These are phyloP conservation scores for Oxycera nigricornis DNA, from an alignment of 2,888 invertebrate genomes.

Conservation along the genomic window DNA sequence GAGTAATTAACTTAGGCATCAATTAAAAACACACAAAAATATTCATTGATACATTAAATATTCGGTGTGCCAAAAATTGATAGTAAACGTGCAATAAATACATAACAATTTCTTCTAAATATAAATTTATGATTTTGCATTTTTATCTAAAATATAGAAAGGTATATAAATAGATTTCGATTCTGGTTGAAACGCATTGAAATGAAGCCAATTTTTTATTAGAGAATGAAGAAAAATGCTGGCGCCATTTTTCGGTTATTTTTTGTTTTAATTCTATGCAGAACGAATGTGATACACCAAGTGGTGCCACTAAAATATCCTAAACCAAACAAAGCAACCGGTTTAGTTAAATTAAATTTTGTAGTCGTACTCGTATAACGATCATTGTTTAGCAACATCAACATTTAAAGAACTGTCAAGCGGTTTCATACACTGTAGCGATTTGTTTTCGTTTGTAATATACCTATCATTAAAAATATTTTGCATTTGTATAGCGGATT, in stretches of 20 bases:
- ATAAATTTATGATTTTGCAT: neutral
- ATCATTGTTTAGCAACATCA: too few relatives aligned
- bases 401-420: too few relatives aligned
- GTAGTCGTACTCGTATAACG: too few relatives aligned
- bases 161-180: neutral
- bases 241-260: neutral
- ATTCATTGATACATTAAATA: constrained; percentile 14
- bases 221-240: too few relatives aligned
- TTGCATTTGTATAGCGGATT: neutral
- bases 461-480: too few relatives aligned
- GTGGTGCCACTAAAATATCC: neutral
- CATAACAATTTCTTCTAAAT: constrained; percentile 3
- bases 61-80: neutral
- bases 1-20: constrained; percentile 1
- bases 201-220: too few relatives aligned
- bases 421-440: too few relatives aligned
- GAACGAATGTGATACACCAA: neutral
- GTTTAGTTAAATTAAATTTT: too few relatives aligned
- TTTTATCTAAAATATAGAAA: neutral
- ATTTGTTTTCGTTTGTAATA: too few relatives aligned
- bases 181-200: neutral
- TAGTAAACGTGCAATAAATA: constrained; percentile 24
- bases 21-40: neutral
- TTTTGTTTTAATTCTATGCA: neutral
- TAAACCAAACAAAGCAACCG: neutral